phyloP scores from a whole-genome alignment of 2,888 invertebrate species.

The Pimpla rufipes region DNA sequence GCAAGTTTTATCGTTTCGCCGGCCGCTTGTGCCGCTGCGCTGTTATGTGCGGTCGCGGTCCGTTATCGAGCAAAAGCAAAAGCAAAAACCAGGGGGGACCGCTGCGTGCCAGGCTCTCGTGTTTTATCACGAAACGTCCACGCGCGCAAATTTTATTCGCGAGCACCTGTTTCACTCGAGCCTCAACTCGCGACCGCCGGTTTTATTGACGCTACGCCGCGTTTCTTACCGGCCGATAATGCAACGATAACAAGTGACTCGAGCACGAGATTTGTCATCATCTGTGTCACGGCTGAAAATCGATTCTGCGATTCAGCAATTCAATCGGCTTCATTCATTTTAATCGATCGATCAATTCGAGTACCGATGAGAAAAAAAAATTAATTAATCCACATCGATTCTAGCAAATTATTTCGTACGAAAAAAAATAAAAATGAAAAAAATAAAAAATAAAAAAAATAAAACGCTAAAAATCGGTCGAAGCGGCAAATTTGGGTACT shows the following conservation, averaged over 20 bases:
- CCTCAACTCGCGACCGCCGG: constrained; percentile 25
- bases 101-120: constrained; percentile 2
- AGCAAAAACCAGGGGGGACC: not conserved
- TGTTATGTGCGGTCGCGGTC: constrained; percentile 14
- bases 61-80: not conserved
- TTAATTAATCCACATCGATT: not conserved
- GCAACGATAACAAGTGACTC: constrained; percentile 45
- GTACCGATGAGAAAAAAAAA: not conserved
- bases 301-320: not conserved
- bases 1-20: constrained; percentile 65
- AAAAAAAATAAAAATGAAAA: no score
- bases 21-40: not conserved
- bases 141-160: constrained; percentile 50
- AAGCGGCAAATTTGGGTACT: constrained; percentile 36
- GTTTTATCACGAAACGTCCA: constrained; percentile 62
- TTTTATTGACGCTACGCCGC: constrained; percentile 52
- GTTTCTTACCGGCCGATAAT: constrained; percentile 35
- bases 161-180: constrained; percentile 46
- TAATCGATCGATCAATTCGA: not conserved
- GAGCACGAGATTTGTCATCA: constrained; percentile 2
- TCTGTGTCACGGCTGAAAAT: not conserved
- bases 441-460: not conserved
- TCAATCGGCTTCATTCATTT: not conserved
- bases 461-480: not conserved
- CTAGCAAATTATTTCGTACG: not conserved